A percentile compares a stretch with the other conserved stretches of the same genome.
These are phyloP conservation scores for Delichon dasypus DNA, from an alignment of 2,797 vertebrate genomes.

Conservation along the genomic window DNA sequence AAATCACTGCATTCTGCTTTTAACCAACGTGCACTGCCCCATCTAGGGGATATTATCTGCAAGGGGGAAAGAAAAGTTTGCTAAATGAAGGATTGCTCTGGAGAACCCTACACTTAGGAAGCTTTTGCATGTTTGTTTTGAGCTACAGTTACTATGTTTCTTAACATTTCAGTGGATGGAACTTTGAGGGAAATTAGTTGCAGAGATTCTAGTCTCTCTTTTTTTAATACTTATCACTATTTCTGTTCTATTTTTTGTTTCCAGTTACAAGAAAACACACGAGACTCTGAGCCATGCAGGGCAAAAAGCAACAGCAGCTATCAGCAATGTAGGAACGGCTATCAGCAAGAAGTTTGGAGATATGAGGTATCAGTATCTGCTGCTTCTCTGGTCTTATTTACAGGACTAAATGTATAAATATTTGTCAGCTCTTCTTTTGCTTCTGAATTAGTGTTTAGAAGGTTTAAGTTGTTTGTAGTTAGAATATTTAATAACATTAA, in stretches of 20 bases:
- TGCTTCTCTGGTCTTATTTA: background rate
- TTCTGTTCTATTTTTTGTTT: conserved; percentile 34
- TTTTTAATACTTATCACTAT: background rate
- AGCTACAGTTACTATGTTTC: background rate
- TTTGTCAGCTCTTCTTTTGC: background rate
- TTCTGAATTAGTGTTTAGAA: background rate
- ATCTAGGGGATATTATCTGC: background rate
- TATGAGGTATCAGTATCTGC: conserved; percentile 86
- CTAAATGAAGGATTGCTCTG: background rate
- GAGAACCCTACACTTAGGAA: background rate
- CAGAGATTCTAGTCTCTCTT: background rate
- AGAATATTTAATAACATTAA: background rate
- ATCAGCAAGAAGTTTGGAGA: conserved; percentile 95
- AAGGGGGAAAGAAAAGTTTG: background rate
- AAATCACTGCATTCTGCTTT: background rate
- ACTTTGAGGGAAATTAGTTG: background rate
- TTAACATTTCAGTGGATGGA: background rate
- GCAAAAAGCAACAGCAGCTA: conserved; percentile 89
- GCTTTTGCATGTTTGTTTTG: background rate
- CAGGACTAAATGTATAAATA: background rate
- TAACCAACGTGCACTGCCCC: fast-evolving
- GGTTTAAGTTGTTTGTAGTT: background rate
- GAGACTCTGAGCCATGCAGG: conserved; percentile 93
- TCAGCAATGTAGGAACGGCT: conserved; percentile 89
- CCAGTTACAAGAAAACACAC: conserved; percentile 95